These are phyloP conservation scores for Nasonovia ribisnigri DNA, from an alignment of 2,888 invertebrate species.

Conservation along the genomic window DNA sequence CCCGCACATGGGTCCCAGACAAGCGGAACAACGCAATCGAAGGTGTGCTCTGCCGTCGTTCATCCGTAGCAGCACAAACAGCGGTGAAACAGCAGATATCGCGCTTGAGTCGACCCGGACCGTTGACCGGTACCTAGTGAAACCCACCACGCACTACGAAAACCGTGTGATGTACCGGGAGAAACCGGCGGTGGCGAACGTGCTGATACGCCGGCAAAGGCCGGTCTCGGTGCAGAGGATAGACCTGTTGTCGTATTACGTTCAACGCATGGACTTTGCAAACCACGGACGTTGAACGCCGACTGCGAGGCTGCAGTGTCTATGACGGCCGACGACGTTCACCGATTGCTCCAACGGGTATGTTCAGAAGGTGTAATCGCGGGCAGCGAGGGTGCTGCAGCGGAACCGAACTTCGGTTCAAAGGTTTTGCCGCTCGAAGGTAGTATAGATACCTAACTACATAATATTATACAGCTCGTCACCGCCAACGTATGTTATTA, in stretches of 20 bases:
- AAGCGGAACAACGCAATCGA: not conserved
- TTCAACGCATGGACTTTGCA: not conserved
- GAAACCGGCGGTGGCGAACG: not conserved
- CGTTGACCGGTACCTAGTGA: not conserved
- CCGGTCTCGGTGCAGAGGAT: not conserved
- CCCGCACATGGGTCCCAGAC: not conserved
- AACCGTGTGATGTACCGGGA: not conserved
- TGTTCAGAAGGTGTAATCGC: not conserved
- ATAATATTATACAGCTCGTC: not conserved
- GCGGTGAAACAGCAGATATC: not conserved
- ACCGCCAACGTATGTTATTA: not conserved
- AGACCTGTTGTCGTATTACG: not conserved
- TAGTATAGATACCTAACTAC: not conserved
- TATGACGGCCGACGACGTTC: not conserved
- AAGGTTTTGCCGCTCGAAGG: not conserved
- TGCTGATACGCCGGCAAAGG: not conserved
- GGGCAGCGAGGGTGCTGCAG: not conserved
- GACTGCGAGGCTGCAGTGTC: not conserved
- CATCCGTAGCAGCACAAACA: not conserved
- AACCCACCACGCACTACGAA: not conserved
- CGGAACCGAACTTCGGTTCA: not conserved
- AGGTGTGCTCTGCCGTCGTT: not conserved
- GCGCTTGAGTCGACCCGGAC: conserved; percentile 15
- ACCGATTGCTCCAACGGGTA: not conserved
- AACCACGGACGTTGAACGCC: not conserved